phyloP scores from a whole-genome alignment of 2,797 vertebrate genomes.

The Coregonus suidteri region DNA sequence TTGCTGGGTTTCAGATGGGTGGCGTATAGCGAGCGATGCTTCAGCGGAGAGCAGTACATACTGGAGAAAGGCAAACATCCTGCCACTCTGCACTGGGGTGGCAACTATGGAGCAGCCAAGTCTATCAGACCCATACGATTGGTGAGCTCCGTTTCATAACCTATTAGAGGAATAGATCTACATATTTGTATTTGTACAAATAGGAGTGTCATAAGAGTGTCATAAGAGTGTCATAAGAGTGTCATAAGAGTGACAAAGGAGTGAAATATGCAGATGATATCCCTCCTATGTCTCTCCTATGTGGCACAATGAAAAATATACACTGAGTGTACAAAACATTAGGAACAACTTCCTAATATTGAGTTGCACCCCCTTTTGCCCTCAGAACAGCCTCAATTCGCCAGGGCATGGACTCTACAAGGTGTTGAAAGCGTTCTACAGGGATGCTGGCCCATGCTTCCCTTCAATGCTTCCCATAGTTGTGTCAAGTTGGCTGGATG shows the following conservation, averaged over 20 bases:
- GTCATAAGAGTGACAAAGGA: background rate
- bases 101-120: constrained; percentile 68
- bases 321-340: too few species aligned
- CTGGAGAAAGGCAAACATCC: constrained; percentile 85
- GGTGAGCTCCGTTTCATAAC: constrained; percentile 67
- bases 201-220: too few species aligned
- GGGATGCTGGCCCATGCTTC: too few species aligned
- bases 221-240: too few species aligned
- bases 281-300: background rate
- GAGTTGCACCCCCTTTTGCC: too few species aligned
- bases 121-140: constrained; percentile 81
- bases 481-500: constrained; percentile 74
- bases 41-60: constrained; percentile 82
- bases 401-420: too few species aligned
- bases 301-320: too few species aligned
- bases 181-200: too few species aligned
- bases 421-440: too few species aligned
- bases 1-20: constrained; percentile 77
- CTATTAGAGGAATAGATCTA: background rate
- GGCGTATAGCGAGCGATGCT: constrained; percentile 80
- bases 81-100: constrained; percentile 82
- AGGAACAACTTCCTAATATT: too few species aligned
- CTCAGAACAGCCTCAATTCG: too few species aligned
- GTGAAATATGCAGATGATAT: background rate
- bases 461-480: too few species aligned